Percentiles rank a stretch among this genome's conserved stretches.
Evolutionary conservation across 2,113 vertebrate genomes (phyloP).

Genomic region (Motacilla alba): DNA sequence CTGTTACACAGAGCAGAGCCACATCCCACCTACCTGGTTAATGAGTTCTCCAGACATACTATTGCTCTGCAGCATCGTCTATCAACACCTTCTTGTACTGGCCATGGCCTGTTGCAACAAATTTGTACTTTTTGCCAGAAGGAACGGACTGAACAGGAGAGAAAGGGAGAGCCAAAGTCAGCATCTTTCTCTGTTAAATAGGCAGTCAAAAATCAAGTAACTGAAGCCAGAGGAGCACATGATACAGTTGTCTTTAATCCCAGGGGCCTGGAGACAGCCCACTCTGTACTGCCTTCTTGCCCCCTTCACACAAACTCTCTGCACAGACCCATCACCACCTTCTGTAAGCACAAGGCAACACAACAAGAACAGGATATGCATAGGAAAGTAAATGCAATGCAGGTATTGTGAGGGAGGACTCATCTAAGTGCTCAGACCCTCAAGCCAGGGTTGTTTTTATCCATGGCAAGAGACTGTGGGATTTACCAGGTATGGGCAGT

Average conservation of each 20-base stretch:
- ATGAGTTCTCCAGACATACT: neutral
- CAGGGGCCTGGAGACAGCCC: neutral
- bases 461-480: neutral
- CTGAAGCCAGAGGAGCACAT: neutral
- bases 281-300: neutral
- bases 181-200: neutral
- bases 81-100: constrained; percentile 88
- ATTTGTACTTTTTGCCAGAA: constrained; percentile 82
- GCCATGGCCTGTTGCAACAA: constrained; percentile 86
- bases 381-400: neutral
- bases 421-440: neutral
- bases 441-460: neutral
- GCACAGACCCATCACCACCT: neutral
- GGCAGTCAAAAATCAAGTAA: neutral
- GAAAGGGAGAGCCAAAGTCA: neutral
- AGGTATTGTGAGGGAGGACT: neutral
- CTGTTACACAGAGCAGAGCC: neutral
- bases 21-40: constrained; percentile 48
- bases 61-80: constrained; percentile 62
- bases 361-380: neutral
- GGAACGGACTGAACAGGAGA: constrained; percentile 64
- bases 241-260: neutral
- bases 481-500: neutral
- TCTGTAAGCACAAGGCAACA: accelerated
- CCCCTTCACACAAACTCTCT: neutral